These are phyloP conservation scores for Gallinago paraguaiae DNA, from an alignment of 2,113 vertebrate genomes.

Conservation along the genomic window DNA sequence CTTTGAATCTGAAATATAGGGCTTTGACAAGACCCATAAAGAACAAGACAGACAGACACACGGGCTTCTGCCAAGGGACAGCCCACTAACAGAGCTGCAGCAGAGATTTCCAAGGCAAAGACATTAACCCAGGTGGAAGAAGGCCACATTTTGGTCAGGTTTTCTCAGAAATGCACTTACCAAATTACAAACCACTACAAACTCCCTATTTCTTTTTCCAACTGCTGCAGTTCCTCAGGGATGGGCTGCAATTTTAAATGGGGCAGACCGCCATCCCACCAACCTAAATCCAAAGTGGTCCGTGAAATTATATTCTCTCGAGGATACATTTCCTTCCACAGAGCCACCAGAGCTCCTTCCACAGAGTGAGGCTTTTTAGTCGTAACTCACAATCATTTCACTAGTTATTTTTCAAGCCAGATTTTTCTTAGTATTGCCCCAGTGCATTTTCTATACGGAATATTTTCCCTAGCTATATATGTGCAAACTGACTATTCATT, in stretches of 20 bases:
- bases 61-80: neutral
- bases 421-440: neutral
- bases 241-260: neutral
- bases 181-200: neutral
- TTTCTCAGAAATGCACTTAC: neutral
- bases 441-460: neutral
- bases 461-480: neutral
- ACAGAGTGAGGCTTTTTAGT: neutral
- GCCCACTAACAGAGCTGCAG: neutral
- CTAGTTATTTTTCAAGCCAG: neutral
- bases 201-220: neutral
- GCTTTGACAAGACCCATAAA: neutral
- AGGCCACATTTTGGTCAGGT: neutral
- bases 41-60: neutral
- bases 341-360: neutral
- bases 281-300: fast-evolving
- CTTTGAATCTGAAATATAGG: neutral
- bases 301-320: neutral
- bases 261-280: neutral
- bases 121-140: neutral
- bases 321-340: neutral
- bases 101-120: neutral
- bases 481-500: conserved; percentile 54
- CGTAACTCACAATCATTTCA: neutral
- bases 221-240: neutral